Conservation (phyloP, 2,797 vertebrate species). For the Acanthiza pusilla region DNA sequence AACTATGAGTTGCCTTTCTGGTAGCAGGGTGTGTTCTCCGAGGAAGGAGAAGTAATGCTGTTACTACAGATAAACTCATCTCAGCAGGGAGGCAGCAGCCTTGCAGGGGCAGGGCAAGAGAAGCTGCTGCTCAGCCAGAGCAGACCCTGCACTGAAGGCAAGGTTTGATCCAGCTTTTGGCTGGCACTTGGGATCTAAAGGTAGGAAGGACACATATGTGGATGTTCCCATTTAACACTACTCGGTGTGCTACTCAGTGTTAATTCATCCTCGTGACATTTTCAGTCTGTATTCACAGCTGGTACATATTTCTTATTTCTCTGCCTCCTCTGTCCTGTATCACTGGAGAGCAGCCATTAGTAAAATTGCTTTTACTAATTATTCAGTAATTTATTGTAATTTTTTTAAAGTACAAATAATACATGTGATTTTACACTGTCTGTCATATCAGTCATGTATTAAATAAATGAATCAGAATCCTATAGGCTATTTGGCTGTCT, state of each 20-base stretch:
- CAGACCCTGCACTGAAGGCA: background rate
- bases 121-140: accelerated
- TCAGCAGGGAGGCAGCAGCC: background rate
- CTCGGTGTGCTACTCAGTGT: conserved; percentile 18
- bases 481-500: background rate
- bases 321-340: conserved; percentile 15
- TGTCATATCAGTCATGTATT: conserved; percentile 58
- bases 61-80: conserved; percentile 29
- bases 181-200: background rate
- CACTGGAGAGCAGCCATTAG: conserved; percentile 28
- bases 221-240: conserved; percentile 36
- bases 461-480: conserved; percentile 66
- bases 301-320: background rate
- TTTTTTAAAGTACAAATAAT: conserved; percentile 63
- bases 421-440: conserved; percentile 69
- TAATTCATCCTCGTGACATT: conserved; percentile 7
- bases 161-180: background rate
- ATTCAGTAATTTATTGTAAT: conserved; percentile 66
- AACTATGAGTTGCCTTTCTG: conserved; percentile 1
- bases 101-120: background rate
- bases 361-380: conserved; percentile 64
- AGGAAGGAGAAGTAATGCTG: background rate
- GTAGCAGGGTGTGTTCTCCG: background rate
- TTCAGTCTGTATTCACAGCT: conserved; percentile 1
- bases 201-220: background rate